Percentiles rank a stretch among this genome's conserved stretches.
These are phyloP conservation scores for Cavia aperea DNA, from an alignment of 2,113 vertebrate genomes.

Conservation along the genomic window DNA sequence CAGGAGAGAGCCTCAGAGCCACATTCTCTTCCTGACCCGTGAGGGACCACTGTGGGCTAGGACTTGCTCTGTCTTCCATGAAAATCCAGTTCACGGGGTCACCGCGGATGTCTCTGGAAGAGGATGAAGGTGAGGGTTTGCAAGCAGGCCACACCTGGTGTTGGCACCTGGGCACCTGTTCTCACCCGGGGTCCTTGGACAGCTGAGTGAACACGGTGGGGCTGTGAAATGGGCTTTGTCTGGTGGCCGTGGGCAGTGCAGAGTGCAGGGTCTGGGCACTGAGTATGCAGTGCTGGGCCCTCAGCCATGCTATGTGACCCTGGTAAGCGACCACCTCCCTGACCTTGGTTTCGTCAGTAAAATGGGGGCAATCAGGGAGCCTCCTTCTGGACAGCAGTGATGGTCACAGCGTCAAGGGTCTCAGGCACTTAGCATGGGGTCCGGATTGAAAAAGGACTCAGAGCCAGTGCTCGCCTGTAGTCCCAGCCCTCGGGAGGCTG, in stretches of 20 bases:
- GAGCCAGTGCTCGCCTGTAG: neutral
- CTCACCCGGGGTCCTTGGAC: neutral
- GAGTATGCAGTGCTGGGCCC: too few relatives aligned
- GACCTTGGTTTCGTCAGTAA: neutral
- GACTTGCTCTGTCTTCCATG: neutral
- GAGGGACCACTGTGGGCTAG: rapidly evolving
- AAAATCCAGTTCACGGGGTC: neutral
- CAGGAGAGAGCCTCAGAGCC: neutral
- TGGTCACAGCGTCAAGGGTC: neutral
- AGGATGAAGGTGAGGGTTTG: neutral
- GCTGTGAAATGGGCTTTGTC: neutral
- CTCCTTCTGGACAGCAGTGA: neutral
- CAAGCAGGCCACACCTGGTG: neutral
- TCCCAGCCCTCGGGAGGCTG: neutral
- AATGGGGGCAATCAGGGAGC: neutral
- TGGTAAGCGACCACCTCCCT: neutral
- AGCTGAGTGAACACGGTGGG: rapidly evolving
- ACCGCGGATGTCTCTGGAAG: neutral
- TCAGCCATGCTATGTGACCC: neutral
- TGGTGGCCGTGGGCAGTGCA: too few relatives aligned
- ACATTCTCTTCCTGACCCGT: rapidly evolving
- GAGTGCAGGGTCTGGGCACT: rapidly evolving
- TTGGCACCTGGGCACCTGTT: neutral
- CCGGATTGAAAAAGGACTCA: neutral
- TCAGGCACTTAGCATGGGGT: rapidly evolving